These are phyloP conservation scores for Stenodema calcarata DNA, from an alignment of 2,888 invertebrate species.

Conservation along the genomic window DNA sequence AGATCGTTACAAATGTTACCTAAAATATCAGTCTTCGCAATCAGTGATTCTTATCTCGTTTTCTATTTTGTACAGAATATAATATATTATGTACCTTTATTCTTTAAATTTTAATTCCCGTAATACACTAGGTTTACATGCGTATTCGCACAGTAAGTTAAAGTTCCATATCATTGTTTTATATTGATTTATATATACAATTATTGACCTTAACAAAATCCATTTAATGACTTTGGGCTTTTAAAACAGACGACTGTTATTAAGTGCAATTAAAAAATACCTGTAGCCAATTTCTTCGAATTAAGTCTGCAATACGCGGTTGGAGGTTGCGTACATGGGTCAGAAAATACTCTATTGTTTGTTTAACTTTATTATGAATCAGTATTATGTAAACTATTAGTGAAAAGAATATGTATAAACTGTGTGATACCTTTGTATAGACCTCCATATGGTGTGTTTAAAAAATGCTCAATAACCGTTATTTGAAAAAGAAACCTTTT, in stretches of 20 bases:
- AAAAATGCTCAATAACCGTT: constrained; percentile 45
- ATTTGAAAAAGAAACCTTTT: neutral
- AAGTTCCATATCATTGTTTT: constrained; percentile 38
- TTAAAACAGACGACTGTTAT: constrained; percentile 31
- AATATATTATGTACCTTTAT: neutral
- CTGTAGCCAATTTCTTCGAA: constrained; percentile 30
- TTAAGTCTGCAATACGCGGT: neutral
- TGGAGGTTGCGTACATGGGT: constrained; percentile 20
- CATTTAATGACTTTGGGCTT: constrained; percentile 1
- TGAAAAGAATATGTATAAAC: constrained; percentile 25
- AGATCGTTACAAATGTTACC: neutral
- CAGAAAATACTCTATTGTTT: neutral
- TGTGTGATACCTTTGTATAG: constrained; percentile 47
- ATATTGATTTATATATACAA: neutral
- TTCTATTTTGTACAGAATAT: neutral
- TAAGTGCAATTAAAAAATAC: constrained; percentile 44
- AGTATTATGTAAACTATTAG: constrained; percentile 39
- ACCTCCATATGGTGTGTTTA: constrained; percentile 21
- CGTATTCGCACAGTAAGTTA: neutral
- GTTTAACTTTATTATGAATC: neutral
- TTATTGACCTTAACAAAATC: neutral
- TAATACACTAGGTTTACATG: neutral
- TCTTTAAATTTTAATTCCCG: neutral
- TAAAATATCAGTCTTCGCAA: neutral
- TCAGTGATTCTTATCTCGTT: neutral